Evolutionary conservation across 53 echinoderm and acorn worm genomes (phyloP).

Genomic region (Apostichopus leukothele): DNA sequence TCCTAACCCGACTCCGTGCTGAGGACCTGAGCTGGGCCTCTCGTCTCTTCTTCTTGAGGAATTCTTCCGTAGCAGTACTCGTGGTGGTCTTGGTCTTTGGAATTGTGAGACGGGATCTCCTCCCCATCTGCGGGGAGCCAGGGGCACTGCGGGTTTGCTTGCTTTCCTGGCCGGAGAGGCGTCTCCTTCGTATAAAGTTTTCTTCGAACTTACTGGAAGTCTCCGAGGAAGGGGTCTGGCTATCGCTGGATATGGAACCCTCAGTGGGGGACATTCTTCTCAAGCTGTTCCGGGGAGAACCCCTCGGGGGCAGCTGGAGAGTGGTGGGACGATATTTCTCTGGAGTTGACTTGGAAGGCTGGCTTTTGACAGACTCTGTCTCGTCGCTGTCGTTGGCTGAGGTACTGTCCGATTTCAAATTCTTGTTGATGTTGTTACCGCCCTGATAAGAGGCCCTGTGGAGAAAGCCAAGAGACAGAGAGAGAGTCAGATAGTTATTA

Average conservation of each 20-base stretch:
- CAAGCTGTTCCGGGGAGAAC: conserved; percentile 52
- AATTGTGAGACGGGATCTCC: conserved; percentile 32
- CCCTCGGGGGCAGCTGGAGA: conserved; percentile 47
- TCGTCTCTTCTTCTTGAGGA: conserved; percentile 60
- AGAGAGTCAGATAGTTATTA: too few relatives aligned
- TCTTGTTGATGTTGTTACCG: neutral
- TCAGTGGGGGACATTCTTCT: conserved; percentile 37
- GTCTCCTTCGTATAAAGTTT: conserved; percentile 27
- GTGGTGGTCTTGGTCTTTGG: conserved; percentile 60
- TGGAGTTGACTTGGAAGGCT: conserved; percentile 5
- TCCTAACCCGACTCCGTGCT: conserved; percentile 33
- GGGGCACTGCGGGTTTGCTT: conserved; percentile 34
- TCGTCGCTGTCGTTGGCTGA: conserved; percentile 44
- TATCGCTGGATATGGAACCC: conserved; percentile 50
- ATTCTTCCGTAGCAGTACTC: conserved; percentile 63
- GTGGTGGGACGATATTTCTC: conserved; percentile 54
- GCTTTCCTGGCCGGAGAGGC: neutral
- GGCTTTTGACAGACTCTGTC: conserved; percentile 46
- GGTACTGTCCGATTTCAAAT: conserved; percentile 39
- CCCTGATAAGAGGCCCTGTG: conserved; percentile 26
- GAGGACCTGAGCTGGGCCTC: conserved; percentile 50
- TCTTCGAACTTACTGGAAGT: conserved; percentile 59
- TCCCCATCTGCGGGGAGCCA: conserved; percentile 39
- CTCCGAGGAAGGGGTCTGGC: conserved; percentile 55
- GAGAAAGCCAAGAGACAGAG: neutral